Base-by-base conservation (phyloP, 2,797 vertebrate genomes). In the Garrulus glandarius region DNA sequence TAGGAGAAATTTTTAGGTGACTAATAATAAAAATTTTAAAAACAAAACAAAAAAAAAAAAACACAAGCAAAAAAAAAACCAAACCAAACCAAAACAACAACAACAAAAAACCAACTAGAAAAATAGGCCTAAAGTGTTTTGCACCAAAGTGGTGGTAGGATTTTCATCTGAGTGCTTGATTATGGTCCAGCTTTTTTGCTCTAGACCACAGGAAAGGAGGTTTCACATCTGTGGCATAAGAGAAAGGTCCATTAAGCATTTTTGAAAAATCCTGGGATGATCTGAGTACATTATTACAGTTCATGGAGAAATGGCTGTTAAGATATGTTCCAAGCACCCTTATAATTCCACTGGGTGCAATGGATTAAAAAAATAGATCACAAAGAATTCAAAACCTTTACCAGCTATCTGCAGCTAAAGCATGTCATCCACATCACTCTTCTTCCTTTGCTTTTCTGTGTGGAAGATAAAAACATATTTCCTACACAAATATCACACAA, bases 391-490 rank as follows among this genome's bases (percentile, higher is more conserved):
- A 78, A 86, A 93, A 39, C 36, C 44, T 91, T 61, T 65, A 56
- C 6, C 32, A 76, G 10, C 32, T 39, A 17, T 68, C 30, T 87
- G 72, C 46, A 55, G 80, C 79, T 86, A 65, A 92, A 92, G 44
- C 53, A 12, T 89, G 84, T 85, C 41, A 71, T 81, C 76, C 79
- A 46, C 55, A 77, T 83, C 55, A 75, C 52, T 87, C 59, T 55
- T 47, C 47, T 13, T 84, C 89, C 71, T 97, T 92, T 95, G 43
- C 59, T 97, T 87, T 85, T 89, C 50, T 79, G 0, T 22, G 57
- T 37, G n/a, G n/a, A 78, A 95, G 68, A 85, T 87, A 97, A 96
- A 97, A 97, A 93, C 80, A 97, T 55, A 70, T 82, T 94, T 97
- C 75, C 75, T 71, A 81, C 92, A 93, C 78, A 83, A 93, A 95